phyloP scores from a whole-genome alignment of 2,797 vertebrate genomes.

The Microchirus variegatus region DNA sequence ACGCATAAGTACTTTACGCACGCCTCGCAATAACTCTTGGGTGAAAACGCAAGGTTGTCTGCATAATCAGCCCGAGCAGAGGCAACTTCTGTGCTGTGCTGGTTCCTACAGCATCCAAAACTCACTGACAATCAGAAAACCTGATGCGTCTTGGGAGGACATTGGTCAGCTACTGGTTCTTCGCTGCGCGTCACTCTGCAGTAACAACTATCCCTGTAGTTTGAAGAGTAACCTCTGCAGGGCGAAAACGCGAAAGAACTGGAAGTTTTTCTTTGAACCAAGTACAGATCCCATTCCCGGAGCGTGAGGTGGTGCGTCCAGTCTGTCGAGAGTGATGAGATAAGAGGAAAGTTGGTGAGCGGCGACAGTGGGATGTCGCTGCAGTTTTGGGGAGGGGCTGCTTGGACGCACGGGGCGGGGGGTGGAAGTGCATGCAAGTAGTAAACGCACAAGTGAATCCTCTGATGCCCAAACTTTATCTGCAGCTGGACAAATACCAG shows the following conservation, averaged over 20 bases:
- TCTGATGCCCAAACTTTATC: no score
- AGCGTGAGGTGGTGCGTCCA: conserved; percentile 71
- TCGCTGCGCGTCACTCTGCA: conserved; percentile 37
- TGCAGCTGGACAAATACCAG: no score
- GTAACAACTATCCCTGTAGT: conserved; percentile 80
- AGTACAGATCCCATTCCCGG: conserved; percentile 84
- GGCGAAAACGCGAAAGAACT: conserved; percentile 82
- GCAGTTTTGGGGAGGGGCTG: conserved; percentile 61
- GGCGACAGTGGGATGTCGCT: conserved; percentile 41
- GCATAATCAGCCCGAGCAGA: conserved; percentile 2
- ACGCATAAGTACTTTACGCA: conserved; percentile 56
- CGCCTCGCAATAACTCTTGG: neutral
- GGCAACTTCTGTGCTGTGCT: neutral
- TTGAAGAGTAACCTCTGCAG: conserved; percentile 82
- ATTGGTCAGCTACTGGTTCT: conserved; percentile 31
- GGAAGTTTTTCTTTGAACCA: conserved; percentile 81
- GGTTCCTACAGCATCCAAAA: conserved; percentile 26
- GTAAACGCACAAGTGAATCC: neutral
- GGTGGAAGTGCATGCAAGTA: neutral
- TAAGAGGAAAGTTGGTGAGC: conserved; percentile 41
- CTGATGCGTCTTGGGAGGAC: conserved; percentile 42
- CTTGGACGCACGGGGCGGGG: conserved; percentile 32
- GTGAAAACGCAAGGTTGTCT: neutral
- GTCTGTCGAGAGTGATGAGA: conserved; percentile 58
- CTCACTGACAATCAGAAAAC: conserved; percentile 18